Evolutionary conservation across 1,140 invertebrate genomes (phyloP), one percentile per base, ranked within the genome.

Genomic region (Schlechtendalia chinensis): DNA sequence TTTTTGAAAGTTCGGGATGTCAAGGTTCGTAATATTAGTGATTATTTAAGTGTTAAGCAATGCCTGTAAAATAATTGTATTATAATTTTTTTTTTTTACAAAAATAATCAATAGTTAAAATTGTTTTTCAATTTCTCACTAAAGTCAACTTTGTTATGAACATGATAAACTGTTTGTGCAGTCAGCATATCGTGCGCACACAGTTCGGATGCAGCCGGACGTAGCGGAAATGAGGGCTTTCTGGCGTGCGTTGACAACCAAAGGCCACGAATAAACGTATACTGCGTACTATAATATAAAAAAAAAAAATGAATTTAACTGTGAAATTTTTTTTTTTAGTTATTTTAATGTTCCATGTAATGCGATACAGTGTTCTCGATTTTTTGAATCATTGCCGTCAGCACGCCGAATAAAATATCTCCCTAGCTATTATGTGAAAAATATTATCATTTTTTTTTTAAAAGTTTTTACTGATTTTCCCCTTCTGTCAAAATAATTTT

Each of bases 151-250:
- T 72, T 54, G 29, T 54, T 16, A 54, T 19, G 29, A 69, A n/a
- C 16, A 69, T 69, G 45, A 69, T 72, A 54, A 72, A 72, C 8
- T 54, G 27, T 72, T 72, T 79, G 39, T 50, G 24, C 56, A 79
- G 75, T 79, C 75, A 4, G 75, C 75, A n/a, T 79, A 79, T 79
- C 75, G 75, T 63, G 75, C 75, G 29, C 58, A 79, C 11, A 32
- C 47, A 29, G 75, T 79, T 17, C 56, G 75, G 56, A 79, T 50
- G 50, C 54, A 50, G 39, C 39, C 75, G 10, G 75, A 79, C 32
- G 75, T 79, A 22, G 75, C 58, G 75, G 75, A 79, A 79, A 79
- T 79, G 75, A 59, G 75, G 29, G 39, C 58, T 61, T 79, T 79
- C 39, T 79, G 75, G 75, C 56, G 58, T 16, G 24, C 58, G 11